phyloP scores from a whole-genome alignment of 1,140 invertebrate species.

The Hycleus phaleratus region DNA sequence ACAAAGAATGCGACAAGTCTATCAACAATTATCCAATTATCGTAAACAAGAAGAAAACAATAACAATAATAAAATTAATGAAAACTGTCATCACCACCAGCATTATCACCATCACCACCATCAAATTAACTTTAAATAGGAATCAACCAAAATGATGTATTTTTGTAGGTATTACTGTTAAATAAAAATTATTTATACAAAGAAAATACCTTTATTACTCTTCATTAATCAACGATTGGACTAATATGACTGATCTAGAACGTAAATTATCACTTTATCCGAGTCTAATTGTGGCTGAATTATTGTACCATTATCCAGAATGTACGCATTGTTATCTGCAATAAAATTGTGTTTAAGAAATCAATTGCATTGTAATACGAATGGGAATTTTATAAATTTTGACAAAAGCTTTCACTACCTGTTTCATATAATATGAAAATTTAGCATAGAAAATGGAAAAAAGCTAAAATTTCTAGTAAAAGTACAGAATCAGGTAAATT shows the following conservation, averaged over 20 bases:
- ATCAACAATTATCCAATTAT: slow-evolving; percentile 66
- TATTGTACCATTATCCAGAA: slow-evolving; percentile 29
- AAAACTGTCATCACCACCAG: too few relatives aligned
- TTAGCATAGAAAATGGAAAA: too few relatives aligned
- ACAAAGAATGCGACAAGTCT: slow-evolving; percentile 82
- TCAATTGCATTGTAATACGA: too few relatives aligned
- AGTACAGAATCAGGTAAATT: too few relatives aligned
- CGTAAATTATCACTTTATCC: slow-evolving; percentile 27
- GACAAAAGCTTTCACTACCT: too few relatives aligned
- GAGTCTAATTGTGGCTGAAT: slow-evolving; percentile 23
- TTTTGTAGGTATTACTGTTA: background rate
- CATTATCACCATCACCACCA: too few relatives aligned
- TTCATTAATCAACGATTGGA: too few relatives aligned
- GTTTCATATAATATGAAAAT: too few relatives aligned
- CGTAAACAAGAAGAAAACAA: slow-evolving; percentile 35
- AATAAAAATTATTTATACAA: background rate
- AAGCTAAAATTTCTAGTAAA: too few relatives aligned
- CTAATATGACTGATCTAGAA: slow-evolving; percentile 7
- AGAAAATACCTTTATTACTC: background rate
- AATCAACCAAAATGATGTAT: too few relatives aligned
- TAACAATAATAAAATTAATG: background rate
- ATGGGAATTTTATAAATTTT: too few relatives aligned
- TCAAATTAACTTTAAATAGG: too few relatives aligned
- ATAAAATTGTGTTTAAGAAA: background rate
- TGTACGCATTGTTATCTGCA: slow-evolving; percentile 27